A percentile compares a stretch with the other conserved stretches of the same genome.
phyloP scores from a whole-genome alignment of 2,113 vertebrate species.

The Leptosomus discolor region DNA sequence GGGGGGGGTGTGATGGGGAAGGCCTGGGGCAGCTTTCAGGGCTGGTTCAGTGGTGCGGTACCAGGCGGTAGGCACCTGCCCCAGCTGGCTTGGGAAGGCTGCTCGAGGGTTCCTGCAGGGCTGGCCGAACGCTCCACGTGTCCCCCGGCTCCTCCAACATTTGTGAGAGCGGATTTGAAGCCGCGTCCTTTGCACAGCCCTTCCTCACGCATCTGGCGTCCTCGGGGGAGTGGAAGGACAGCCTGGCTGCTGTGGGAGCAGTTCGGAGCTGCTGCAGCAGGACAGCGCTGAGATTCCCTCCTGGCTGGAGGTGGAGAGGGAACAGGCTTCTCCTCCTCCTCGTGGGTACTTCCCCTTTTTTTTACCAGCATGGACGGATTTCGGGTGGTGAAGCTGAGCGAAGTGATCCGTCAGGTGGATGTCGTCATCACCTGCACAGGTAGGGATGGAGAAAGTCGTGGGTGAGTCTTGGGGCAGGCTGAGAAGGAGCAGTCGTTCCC shows the following conservation, averaged over 20 bases:
- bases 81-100: background rate
- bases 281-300: background rate
- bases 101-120: background rate
- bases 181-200: background rate
- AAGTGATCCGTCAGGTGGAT: slow-evolving; percentile 96
- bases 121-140: background rate
- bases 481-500: background rate
- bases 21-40: background rate
- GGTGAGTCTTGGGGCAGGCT: background rate
- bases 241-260: background rate
- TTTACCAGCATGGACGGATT: slow-evolving; percentile 94
- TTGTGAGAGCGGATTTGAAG: background rate
- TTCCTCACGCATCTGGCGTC: accelerated
- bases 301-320: background rate
- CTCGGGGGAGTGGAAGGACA: background rate
- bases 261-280: background rate
- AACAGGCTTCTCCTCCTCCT: background rate
- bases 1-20: background rate
- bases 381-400: slow-evolving; percentile 94
- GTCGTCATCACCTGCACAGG: slow-evolving; percentile 99
- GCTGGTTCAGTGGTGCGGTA: background rate
- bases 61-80: background rate
- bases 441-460: background rate
- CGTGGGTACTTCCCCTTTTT: background rate
- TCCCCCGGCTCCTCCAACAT: background rate